Base-by-base conservation (phyloP, 2,113 vertebrate genomes). In the Nannospalax galili region DNA sequence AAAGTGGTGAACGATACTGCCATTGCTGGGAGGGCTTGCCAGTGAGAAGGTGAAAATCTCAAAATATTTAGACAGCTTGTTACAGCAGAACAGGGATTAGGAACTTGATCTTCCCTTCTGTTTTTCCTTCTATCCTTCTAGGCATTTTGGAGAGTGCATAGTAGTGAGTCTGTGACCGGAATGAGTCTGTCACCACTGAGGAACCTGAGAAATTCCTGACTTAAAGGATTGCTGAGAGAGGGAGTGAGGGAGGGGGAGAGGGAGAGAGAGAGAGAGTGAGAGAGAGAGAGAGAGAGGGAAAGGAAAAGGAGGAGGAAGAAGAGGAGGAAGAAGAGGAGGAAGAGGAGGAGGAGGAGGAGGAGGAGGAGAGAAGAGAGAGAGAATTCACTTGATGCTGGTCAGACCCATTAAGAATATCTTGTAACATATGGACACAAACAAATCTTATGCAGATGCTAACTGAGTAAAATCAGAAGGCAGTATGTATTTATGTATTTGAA, bases 231-330 rank as follows among this genome's bases (percentile, higher is more conserved):
- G 7, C 2, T 80, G 65, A 30, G 24, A 48, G 60, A n/a, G 82
- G 2, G n/a, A 4, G 16, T 28, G 16, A 45, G 26, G 8, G 15
- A 14, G 19, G 26, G 14, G 2, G 42, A 11, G 20, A 17, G 0
- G 16, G 73, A 45, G 15, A 20, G 9, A 60, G 73, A 28, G 37
- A 42, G 5, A 45, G 24, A 24, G 70, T 37, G 4, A 24, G 19
- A 4, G 19, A 40, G 35, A 20, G 35, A 69, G 67, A 70, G 15
- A 30, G 28, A 32, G 11, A 32, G 65, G 4, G 65, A 32, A 28
- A 35, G 32, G 17, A 15, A 15, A 58, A 15, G 15, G 56, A 15
- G 15, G 56, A 58, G 56, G 56, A 58, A 15, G 52, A 12, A 37
- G 16, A 32, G 17, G 65, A 35, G 30, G 26, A 11, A 14, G 28